A percentile compares a stretch with the other conserved stretches of the same genome.
Evolutionary conservation across 2,797 vertebrate species (phyloP).

Genomic region (Manis crassicaudata): DNA sequence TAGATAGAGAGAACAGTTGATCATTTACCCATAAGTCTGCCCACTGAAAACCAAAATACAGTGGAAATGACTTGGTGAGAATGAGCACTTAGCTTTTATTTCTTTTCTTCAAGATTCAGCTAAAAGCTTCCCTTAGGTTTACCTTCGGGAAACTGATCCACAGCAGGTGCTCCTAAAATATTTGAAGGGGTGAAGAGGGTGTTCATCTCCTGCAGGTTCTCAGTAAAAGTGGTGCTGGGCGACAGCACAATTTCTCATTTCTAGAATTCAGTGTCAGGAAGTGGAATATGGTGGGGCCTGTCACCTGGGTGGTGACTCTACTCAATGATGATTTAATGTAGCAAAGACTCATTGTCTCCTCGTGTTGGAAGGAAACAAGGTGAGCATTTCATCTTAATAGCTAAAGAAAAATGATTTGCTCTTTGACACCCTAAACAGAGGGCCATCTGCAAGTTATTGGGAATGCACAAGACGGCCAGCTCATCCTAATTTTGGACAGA

Average conservation of each 20-base stretch:
- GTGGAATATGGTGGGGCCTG: neutral
- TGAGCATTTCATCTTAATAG: neutral
- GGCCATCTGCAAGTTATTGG: neutral
- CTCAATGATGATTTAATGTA: neutral
- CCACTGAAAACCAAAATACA: neutral
- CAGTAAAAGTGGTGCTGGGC: neutral
- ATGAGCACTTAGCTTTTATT: neutral
- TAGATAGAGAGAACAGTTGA: neutral
- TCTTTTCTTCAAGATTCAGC: neutral
- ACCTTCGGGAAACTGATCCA: neutral
- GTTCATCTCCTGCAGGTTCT: neutral
- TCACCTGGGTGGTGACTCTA: neutral
- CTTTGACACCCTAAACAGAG: neutral
- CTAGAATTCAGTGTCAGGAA: neutral
- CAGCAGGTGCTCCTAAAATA: neutral
- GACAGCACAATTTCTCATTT: neutral
- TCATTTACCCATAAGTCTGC: fast-evolving
- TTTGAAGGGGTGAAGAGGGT: too few species aligned
- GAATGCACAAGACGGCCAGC: neutral
- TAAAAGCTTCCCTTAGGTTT: neutral
- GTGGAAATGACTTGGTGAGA: neutral
- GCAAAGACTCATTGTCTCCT: neutral
- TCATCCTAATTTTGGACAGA: neutral
- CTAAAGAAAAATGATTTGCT: neutral
- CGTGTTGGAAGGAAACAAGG: neutral